These are phyloP conservation scores for Anisognathus igniventris DNA, from an alignment of 2,797 vertebrate species.

Conservation along the genomic window DNA sequence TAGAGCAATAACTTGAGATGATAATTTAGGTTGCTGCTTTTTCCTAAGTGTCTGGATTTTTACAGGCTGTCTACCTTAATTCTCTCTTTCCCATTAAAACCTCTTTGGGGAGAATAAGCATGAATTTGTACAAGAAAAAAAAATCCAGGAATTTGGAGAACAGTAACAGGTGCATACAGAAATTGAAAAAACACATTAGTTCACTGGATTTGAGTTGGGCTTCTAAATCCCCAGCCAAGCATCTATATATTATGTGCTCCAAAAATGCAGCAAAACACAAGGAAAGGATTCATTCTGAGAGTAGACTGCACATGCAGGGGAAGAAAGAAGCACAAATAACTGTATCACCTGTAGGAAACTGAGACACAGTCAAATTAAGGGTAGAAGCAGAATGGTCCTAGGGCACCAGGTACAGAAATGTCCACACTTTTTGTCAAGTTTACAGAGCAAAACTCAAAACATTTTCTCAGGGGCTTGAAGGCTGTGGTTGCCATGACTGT, in stretches of 20 bases:
- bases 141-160: neutral
- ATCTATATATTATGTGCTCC: neutral
- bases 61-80: constrained; percentile 8
- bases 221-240: constrained; percentile 1
- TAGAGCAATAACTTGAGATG: neutral
- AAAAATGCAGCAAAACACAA: neutral
- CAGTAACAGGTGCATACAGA: neutral
- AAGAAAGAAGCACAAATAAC: neutral
- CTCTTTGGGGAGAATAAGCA: neutral
- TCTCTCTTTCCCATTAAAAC: constrained; percentile 15
- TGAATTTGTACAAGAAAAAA: neutral
- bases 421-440: neutral
- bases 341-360: neutral
- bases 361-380: neutral
- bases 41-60: constrained; percentile 20
- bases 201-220: neutral
- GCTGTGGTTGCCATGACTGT: neutral
- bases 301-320: neutral
- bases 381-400: neutral
- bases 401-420: neutral
- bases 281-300: neutral
- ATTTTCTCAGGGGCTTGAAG: neutral
- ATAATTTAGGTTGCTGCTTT: neutral
- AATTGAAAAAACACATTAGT: constrained; percentile 16
- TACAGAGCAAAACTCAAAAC: neutral